These are phyloP conservation scores for Lycopodina hypogea DNA, from an alignment of 37 sponge, comb jelly and placozoan genomes.

Conservation along the genomic window DNA sequence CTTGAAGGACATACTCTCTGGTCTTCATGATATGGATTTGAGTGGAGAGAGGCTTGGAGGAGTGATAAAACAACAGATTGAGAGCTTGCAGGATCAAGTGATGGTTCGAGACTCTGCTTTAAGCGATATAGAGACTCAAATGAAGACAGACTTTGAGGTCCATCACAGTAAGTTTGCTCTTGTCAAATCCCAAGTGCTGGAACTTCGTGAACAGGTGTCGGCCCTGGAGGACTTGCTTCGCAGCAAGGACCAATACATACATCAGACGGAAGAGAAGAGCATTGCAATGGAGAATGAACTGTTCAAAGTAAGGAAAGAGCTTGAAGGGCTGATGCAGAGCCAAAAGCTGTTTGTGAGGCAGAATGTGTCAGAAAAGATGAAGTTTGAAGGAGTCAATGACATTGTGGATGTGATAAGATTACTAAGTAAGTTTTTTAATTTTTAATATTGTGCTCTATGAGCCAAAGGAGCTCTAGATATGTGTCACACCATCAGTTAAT, in stretches of 20 bases:
- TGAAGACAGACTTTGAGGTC: conserved; percentile 44
- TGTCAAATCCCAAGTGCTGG: conserved; percentile 28
- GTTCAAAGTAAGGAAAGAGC: conserved; percentile 23
- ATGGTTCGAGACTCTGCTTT: conserved; percentile 50
- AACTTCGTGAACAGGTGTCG: conserved; percentile 33
- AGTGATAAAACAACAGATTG: conserved; percentile 37
- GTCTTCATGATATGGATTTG: not conserved
- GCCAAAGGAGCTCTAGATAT: not conserved
- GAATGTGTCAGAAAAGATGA: conserved; percentile 14
- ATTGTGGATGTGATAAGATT: conserved; percentile 21
- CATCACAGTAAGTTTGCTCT: conserved; percentile 37
- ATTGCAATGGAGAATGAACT: conserved; percentile 24
- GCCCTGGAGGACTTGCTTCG: conserved; percentile 6
- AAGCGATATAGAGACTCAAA: conserved; percentile 50
- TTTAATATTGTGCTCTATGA: not conserved
- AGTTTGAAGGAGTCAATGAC: conserved; percentile 7
- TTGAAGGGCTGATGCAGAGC: conserved; percentile 30
- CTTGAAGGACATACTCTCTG: not conserved
- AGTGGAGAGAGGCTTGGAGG: conserved; percentile 2
- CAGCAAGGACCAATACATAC: conserved; percentile 38
- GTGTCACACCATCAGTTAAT: no score
- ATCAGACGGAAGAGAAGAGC: conserved; percentile 22
- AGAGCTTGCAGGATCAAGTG: conserved; percentile 47
- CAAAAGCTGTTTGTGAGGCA: conserved; percentile 28
- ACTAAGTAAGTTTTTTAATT: conserved; percentile 23